phyloP scores from a whole-genome alignment of 2,113 vertebrate species.

The Budorcas taxicolor region DNA sequence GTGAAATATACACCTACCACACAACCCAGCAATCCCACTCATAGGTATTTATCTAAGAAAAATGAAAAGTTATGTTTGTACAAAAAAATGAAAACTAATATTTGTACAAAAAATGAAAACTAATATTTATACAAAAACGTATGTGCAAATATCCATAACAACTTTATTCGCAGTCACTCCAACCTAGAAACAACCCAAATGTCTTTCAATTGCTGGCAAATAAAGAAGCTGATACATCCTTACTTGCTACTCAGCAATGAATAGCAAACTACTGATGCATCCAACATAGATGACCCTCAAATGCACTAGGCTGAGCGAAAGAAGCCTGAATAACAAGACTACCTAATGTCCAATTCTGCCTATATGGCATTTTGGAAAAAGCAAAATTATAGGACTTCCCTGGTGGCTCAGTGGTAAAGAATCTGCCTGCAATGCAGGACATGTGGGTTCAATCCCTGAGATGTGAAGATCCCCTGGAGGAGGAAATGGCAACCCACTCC shows the following conservation, averaged over 20 bases:
- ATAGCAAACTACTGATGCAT: background rate
- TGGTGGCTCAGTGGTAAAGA: background rate
- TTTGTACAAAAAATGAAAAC: background rate
- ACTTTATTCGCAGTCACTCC: background rate
- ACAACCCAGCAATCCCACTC: background rate
- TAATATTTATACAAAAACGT: background rate
- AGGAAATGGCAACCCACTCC: background rate
- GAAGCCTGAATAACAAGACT: background rate
- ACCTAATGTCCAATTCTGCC: background rate
- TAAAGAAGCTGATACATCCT: background rate
- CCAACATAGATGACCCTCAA: background rate
- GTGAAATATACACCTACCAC: background rate
- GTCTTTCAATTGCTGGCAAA: background rate
- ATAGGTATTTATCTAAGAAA: background rate
- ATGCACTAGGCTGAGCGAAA: background rate
- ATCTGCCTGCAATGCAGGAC: background rate
- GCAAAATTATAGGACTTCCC: background rate
- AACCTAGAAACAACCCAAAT: background rate
- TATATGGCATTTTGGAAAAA: background rate
- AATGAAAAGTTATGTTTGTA: background rate
- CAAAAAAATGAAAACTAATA: background rate
- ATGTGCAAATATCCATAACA: background rate
- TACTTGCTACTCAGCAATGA: background rate
- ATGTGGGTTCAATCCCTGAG: background rate
- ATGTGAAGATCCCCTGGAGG: background rate